Evolutionary conservation across 2,888 invertebrate species (phyloP), one percentile per base, ranked within the genome.

Genomic region (Latheticus oryzae): DNA sequence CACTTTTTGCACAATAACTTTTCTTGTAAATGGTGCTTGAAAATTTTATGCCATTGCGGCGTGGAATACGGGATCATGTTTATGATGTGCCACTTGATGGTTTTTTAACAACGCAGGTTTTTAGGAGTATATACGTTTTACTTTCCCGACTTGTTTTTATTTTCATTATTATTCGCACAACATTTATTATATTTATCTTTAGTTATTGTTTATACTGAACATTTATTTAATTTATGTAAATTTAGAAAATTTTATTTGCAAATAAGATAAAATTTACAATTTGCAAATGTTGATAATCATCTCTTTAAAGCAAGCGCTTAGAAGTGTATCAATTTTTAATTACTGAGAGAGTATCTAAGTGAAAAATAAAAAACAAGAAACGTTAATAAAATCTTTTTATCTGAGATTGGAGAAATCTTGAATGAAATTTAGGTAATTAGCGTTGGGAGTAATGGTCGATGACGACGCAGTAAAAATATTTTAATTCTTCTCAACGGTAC

Each of bases 361-460:
- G 32, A 15, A 24, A 35, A 33, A 35, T 24, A 47, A 47, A 47
- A 54, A 54, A 37, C 23, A 30, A 24, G 28, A 33, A n/a, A 13
- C 38, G 24, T 28, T 56, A 56, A 58, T 58, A 58, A 58, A 59
- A 52, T 58, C 45, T 32, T 43, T 54, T 59, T 59, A 54, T 62
- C 61, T 54, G 35, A 53, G 28, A 62, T 61, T 45, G 38, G 58
- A 59, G 57, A 57, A 54, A 58, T 59, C 51, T 40, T 40, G 50
- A 48, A 51, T 52, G 58, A 61, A 59, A 60, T 60, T 57, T 59
- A 47, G 42, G 57, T 55, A 54, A 59, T 62, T 62, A 61, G 42
- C 54, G 50, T 50, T 38, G 54, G 38, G 37, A 37, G 37, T 48
- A 37, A 48, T 37, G 48, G 35, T 35, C 45, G 45, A n/a, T n/a